Evolutionary conservation across 2,888 invertebrate genomes (phyloP).

Genomic region (Papilio gigon): DNA sequence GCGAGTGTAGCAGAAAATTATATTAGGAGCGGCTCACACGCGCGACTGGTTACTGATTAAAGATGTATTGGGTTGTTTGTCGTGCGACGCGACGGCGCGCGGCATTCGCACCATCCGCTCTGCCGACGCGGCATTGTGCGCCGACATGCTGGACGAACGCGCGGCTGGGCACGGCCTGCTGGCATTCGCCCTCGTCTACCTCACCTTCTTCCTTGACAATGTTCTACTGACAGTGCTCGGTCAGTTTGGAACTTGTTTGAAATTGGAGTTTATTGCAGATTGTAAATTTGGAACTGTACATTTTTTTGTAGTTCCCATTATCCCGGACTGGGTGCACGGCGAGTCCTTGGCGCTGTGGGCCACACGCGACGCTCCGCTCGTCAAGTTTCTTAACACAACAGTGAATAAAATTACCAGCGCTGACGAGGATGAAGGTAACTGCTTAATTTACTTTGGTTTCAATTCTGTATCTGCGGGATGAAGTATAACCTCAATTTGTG

Average conservation of each 20-base stretch:
- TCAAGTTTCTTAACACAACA: conserved; percentile 65
- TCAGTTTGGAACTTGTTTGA: conserved; percentile 71
- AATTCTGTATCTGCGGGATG: background rate
- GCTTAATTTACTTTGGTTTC: background rate
- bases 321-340: conserved; percentile 69
- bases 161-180: conserved; percentile 48
- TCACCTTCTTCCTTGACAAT: conserved; percentile 92
- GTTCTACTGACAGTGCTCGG: conserved; percentile 94
- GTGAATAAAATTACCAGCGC: conserved; percentile 50
- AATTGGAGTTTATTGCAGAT: conserved; percentile 36
- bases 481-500: background rate
- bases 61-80: conserved; percentile 59
- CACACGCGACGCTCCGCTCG: conserved; percentile 62
- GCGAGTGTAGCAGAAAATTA: conserved; percentile 58
- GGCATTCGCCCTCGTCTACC: conserved; percentile 82
- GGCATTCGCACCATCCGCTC: conserved; percentile 20
- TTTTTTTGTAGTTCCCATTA: conserved; percentile 66
- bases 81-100: conserved; percentile 47
- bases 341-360: conserved; percentile 60
- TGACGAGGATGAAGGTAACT: conserved; percentile 49
- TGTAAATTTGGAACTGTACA: background rate
- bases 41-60: conserved; percentile 62
- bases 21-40: conserved; percentile 57
- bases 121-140: conserved; percentile 26
- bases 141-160: conserved; percentile 38